These are phyloP conservation scores for Catostomus latipinnis DNA, from an alignment of 2,797 vertebrate genomes.

Conservation along the genomic window DNA sequence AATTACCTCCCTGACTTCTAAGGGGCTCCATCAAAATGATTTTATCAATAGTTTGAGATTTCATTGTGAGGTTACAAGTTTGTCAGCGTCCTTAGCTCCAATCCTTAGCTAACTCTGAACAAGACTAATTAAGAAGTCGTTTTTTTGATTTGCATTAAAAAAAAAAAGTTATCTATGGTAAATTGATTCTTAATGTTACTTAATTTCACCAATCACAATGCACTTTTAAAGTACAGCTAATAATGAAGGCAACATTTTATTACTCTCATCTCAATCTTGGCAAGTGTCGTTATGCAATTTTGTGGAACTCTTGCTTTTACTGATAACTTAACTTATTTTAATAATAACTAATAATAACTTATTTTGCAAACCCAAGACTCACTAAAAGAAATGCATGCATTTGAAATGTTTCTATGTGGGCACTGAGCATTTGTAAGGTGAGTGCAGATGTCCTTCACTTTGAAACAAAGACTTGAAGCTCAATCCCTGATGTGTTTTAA, in stretches of 20 bases:
- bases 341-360: too few species aligned
- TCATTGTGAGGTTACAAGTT: background rate
- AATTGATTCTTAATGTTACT: conserved; percentile 32
- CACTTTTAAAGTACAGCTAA: conserved; percentile 25
- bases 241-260: conserved; percentile 5
- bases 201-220: conserved; percentile 23
- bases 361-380: too few species aligned
- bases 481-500: too few species aligned
- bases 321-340: conserved; percentile 7
- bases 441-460: too few species aligned
- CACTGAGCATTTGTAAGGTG: too few species aligned
- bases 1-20: too few species aligned
- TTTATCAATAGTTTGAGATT: conserved; percentile 50
- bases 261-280: background rate
- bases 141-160: background rate
- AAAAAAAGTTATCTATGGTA: conserved; percentile 4
- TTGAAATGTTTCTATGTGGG: too few species aligned
- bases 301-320: conserved; percentile 8
- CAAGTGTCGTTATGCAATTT: conserved; percentile 20
- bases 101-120: background rate
- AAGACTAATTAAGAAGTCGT: background rate
- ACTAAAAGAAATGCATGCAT: too few species aligned
- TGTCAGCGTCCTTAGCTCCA: background rate
- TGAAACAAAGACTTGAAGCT: too few species aligned
- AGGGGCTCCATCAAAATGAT: too few species aligned